Evolutionary conservation across 2,797 vertebrate genomes (phyloP), one percentile per base, ranked within the genome.

Genomic region (Oceanodroma leucorhoa): DNA sequence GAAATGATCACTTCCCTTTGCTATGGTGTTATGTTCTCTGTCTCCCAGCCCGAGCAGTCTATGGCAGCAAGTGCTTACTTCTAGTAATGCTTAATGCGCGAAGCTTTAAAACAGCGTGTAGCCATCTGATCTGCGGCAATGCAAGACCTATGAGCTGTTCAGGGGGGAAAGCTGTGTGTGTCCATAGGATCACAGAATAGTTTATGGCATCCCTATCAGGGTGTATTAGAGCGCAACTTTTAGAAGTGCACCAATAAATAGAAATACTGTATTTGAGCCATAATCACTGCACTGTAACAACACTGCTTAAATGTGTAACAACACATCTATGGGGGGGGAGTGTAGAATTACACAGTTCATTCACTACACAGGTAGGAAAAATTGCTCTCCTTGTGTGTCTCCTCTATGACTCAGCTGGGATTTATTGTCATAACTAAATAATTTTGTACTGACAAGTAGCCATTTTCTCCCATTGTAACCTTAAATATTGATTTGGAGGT

Each of bases 391-490:
- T 86, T 38, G 6, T 82, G 87, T 40, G 36, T 79, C 60, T 94
- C 65, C 66, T 94, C 77, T 57, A 3, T 77, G 80, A 45, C 90
- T 90, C 85, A 82, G 85, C 88, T 89, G 80, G 91, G 62, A 85
- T 91, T 91, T 94, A 43, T 91, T 95, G 95, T 91, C 80, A 40
- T 72, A 89, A 70, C 54, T 48, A 78, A 94, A 53, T 72, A 70
- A 95, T 94, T 92, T 66, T 77, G 27, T 87, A 72, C 53, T 69
- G 50, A 69, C 43, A 72, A 76, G 40, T 73, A 89, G 70, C 77
- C 80, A 51, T 94, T 95, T 96, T 94, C 77, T 91, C 64, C 73
- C 41, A 8, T 0, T 82, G 45, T 50, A 71, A 75, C 83, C 73
- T 94, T 71, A 78, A 86, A 40, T 88, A 51, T 27, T 20, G 83